Evolutionary conservation across 2,797 vertebrate species (phyloP).

Genomic region (Hyperoplus lanceolatus): DNA sequence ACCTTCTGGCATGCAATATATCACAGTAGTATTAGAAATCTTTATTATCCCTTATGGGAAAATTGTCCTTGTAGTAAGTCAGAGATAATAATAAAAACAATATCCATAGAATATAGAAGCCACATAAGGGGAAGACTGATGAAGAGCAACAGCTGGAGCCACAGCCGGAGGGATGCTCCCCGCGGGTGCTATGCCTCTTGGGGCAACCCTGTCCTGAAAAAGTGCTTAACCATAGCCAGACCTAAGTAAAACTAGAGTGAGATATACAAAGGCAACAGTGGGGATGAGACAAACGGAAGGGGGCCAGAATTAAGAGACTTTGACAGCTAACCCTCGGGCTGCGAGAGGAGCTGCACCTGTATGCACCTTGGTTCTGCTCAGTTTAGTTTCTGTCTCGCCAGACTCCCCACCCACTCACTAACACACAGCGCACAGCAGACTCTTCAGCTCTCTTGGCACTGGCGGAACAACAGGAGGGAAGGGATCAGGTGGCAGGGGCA

Average conservation of each 20-base stretch:
- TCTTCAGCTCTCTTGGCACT: conserved; percentile 55
- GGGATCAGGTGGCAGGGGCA: conserved; percentile 77
- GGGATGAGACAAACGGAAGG: conserved; percentile 46
- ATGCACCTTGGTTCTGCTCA: conserved; percentile 60
- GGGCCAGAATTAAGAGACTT: conserved; percentile 49
- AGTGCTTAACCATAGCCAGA: conserved; percentile 38
- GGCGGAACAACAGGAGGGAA: conserved; percentile 59
- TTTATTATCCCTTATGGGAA: conserved; percentile 74
- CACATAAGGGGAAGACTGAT: conserved; percentile 45
- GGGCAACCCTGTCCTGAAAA: conserved; percentile 51
- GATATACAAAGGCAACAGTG: conserved; percentile 48
- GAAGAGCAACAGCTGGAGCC: conserved; percentile 72
- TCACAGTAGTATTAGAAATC: conserved; percentile 65
- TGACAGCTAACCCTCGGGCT: conserved; percentile 71
- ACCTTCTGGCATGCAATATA: conserved; percentile 70
- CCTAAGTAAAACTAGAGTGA: conserved; percentile 46
- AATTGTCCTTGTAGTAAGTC: conserved; percentile 69
- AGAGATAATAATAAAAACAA: conserved; percentile 70
- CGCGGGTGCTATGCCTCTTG: conserved; percentile 32
- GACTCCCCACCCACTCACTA: conserved; percentile 37
- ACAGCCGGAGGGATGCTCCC: conserved; percentile 60
- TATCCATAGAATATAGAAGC: conserved; percentile 53
- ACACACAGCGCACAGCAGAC: conserved; percentile 36
- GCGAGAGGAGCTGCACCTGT: conserved; percentile 72
- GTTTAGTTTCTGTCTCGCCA: conserved; percentile 59